phyloP scores from a whole-genome alignment of 1,140 invertebrate species.

The Hypothenemus hampei region DNA sequence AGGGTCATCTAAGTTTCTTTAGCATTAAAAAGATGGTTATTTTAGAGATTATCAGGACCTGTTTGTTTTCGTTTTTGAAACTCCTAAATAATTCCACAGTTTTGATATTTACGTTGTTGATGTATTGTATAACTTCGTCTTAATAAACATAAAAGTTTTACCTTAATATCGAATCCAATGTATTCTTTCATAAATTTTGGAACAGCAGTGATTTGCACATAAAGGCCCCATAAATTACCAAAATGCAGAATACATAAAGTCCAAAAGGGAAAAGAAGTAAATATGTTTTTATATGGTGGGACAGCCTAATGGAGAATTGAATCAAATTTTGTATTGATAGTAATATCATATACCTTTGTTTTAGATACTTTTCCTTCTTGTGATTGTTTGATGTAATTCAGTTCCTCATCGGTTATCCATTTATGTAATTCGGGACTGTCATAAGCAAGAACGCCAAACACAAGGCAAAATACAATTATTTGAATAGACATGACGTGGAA shows the following conservation, averaged over 20 bases:
- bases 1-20: too few species aligned
- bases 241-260: slow-evolving; percentile 62
- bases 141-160: slow-evolving; percentile 1
- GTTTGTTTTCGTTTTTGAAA: too few species aligned
- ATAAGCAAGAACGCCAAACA: slow-evolving; percentile 49
- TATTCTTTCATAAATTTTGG: slow-evolving; percentile 77
- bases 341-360: slow-evolving; percentile 43
- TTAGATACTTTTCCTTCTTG: slow-evolving; percentile 53
- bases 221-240: slow-evolving; percentile 73
- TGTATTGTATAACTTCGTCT: too few species aligned
- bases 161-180: slow-evolving; percentile 74
- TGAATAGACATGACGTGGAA: slow-evolving; percentile 26
- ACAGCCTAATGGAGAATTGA: slow-evolving; percentile 39
- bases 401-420: slow-evolving; percentile 71
- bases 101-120: too few species aligned
- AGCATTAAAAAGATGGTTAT: too few species aligned
- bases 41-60: too few species aligned
- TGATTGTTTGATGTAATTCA: slow-evolving; percentile 64
- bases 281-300: slow-evolving; percentile 56
- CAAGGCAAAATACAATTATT: slow-evolving; percentile 13
- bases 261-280: slow-evolving; percentile 63
- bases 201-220: slow-evolving; percentile 77
- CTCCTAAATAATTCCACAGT: too few species aligned
- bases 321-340: neutral
- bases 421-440: slow-evolving; percentile 70